Percentiles rank a stretch among this genome's conserved stretches.
Conservation (phyloP, 2,797 vertebrate species). For the Xenops minutus region DNA sequence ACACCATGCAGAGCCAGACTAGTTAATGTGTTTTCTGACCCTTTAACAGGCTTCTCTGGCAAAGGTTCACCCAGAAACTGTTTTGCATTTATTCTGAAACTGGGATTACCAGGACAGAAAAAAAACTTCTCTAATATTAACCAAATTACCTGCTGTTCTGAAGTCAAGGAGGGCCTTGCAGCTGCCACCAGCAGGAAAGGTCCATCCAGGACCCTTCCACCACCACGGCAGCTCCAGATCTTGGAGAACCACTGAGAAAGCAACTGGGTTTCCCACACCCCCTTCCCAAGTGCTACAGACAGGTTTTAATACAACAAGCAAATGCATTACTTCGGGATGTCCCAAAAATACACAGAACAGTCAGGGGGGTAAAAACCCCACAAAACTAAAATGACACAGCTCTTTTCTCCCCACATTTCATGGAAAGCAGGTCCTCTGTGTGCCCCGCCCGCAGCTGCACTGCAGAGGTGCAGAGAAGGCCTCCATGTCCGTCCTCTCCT, state of each 20-base stretch:
- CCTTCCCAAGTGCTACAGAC: not conserved
- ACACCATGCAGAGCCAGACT: not conserved
- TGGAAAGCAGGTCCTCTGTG: not conserved
- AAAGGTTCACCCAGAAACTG: not conserved
- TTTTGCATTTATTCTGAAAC: not conserved
- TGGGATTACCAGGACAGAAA: not conserved
- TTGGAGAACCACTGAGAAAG: not conserved
- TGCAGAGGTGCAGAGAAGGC: not conserved
- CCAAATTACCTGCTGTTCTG: not conserved
- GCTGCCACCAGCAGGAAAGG: not conserved
- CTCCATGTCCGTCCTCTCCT: not conserved
- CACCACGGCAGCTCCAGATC: not conserved
- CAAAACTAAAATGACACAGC: not conserved
- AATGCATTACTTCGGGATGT: not conserved
- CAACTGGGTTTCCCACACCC: not conserved
- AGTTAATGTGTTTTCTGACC: not conserved
- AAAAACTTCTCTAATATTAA: not conserved
- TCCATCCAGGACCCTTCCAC: not conserved
- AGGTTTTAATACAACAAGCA: rapidly evolving
- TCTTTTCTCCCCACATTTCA: too few relatives aligned
- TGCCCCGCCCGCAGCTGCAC: not conserved
- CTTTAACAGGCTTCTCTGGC: not conserved
- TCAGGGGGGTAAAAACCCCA: rapidly evolving
- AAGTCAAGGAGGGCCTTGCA: not conserved
- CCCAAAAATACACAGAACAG: not conserved